Evolutionary conservation across 2,888 invertebrate genomes (phyloP).

Genomic region (Andrena trimmerana): DNA sequence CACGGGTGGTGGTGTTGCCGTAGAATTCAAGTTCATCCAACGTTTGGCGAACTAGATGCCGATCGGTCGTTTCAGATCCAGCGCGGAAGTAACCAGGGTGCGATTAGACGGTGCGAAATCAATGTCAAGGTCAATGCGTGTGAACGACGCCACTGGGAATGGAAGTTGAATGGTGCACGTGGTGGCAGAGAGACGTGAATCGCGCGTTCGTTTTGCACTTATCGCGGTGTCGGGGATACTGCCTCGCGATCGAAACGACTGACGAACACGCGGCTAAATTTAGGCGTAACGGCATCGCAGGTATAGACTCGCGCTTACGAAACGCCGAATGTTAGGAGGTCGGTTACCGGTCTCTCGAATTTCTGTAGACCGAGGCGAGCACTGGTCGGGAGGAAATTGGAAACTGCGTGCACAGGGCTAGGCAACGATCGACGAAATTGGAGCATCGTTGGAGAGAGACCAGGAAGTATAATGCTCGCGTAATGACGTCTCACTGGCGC

Average conservation of each 20-base stretch:
- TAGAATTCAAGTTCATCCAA: too few relatives aligned
- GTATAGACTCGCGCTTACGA: background rate
- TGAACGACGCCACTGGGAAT: background rate
- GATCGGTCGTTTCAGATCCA: too few relatives aligned
- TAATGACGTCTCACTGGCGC: background rate
- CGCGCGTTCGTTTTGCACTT: background rate
- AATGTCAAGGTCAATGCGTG: too few relatives aligned
- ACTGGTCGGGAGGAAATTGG: background rate
- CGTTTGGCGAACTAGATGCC: too few relatives aligned
- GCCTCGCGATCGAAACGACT: background rate
- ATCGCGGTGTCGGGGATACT: background rate
- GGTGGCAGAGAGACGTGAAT: background rate
- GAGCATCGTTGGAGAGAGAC: background rate
- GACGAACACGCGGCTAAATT: background rate
- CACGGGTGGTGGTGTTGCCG: too few relatives aligned
- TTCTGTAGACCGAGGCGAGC: background rate
- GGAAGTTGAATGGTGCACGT: background rate
- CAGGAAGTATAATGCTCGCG: background rate
- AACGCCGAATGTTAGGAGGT: background rate
- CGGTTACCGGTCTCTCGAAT: background rate
- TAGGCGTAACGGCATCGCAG: slow-evolving; percentile 7
- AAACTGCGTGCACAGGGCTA: background rate
- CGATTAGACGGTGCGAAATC: too few relatives aligned
- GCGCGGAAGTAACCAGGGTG: too few relatives aligned
- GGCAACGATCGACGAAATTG: background rate